phyloP scores from a whole-genome alignment of 2,888 invertebrate species.

The Empis livida region DNA sequence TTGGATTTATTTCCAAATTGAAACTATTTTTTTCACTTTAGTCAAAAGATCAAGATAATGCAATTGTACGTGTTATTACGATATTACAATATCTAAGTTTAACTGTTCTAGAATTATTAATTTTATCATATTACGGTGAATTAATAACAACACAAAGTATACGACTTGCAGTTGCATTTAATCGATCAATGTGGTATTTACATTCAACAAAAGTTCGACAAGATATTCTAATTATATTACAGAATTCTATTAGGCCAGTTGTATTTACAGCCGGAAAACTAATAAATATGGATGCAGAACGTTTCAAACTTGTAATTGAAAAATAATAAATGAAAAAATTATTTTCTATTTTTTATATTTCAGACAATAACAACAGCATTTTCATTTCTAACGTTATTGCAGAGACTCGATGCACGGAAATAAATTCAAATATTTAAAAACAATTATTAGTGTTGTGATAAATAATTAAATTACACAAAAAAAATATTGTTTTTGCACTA shows the following conservation, averaged over 20 bases:
- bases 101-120: constrained; percentile 23
- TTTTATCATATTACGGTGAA: constrained; percentile 27
- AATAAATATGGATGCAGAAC: constrained; percentile 21
- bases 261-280: constrained; percentile 26
- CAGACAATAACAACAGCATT: constrained; percentile 27
- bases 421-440: no score
- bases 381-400: constrained; percentile 26
- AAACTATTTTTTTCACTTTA: neutral
- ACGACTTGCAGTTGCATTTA: constrained; percentile 23
- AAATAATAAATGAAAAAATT: neutral
- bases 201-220: constrained; percentile 19
- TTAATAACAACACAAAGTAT: constrained; percentile 22
- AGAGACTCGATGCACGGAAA: constrained; percentile 20
- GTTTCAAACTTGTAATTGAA: constrained; percentile 20
- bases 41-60: neutral
- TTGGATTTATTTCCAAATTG: neutral
- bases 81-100: constrained; percentile 24
- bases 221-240: constrained; percentile 22
- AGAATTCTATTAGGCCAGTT: constrained; percentile 18
- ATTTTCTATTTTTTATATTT: constrained; percentile 7
- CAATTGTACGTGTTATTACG: constrained; percentile 15
- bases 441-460: no score
- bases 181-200: constrained; percentile 25
- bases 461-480: no score
- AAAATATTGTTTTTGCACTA: no score